Percentiles rank a stretch among this genome's conserved stretches.
Conservation (phyloP, 2,888 invertebrate species). For the Drosophila planitibia region DNA sequence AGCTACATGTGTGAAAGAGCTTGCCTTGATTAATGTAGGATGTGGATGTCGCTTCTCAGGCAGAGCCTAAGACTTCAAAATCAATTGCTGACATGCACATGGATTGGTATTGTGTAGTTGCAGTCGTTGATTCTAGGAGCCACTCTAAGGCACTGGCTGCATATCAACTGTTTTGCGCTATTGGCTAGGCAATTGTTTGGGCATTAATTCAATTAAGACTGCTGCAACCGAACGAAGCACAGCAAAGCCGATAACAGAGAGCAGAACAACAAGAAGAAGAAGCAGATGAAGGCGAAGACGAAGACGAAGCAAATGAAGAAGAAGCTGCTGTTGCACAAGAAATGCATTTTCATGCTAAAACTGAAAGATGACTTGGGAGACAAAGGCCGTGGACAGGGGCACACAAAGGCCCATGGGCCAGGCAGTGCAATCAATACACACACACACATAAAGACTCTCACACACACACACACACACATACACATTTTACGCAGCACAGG, state of each 20-base stretch:
- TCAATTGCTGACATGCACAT: background rate
- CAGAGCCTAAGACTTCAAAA: background rate
- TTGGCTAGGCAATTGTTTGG: slow-evolving; percentile 28
- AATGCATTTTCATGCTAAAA: slow-evolving; percentile 70
- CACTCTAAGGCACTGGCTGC: background rate
- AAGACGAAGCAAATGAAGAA: slow-evolving; percentile 1
- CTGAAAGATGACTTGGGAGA: slow-evolving; percentile 50
- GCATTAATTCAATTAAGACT: slow-evolving; percentile 30
- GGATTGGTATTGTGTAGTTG: background rate
- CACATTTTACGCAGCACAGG: slow-evolving; percentile 45
- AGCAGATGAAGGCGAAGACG: background rate
- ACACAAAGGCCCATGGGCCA: slow-evolving; percentile 46
- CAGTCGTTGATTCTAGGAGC: background rate
- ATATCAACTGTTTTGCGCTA: slow-evolving; percentile 6
- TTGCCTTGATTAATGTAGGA: background rate
- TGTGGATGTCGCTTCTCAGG: background rate
- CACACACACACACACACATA: slow-evolving; percentile 25
- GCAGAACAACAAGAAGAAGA: background rate
- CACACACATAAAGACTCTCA: slow-evolving; percentile 5
- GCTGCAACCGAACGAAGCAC: background rate
- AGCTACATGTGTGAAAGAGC: background rate
- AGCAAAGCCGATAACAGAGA: background rate
- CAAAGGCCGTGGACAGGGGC: slow-evolving; percentile 39
- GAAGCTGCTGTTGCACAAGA: slow-evolving; percentile 32
- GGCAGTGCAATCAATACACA: slow-evolving; percentile 44